A percentile compares a stretch with the other conserved stretches of the same genome.
Evolutionary conservation across 2,113 vertebrate species (phyloP).

Genomic region (Bettongia penicillata): DNA sequence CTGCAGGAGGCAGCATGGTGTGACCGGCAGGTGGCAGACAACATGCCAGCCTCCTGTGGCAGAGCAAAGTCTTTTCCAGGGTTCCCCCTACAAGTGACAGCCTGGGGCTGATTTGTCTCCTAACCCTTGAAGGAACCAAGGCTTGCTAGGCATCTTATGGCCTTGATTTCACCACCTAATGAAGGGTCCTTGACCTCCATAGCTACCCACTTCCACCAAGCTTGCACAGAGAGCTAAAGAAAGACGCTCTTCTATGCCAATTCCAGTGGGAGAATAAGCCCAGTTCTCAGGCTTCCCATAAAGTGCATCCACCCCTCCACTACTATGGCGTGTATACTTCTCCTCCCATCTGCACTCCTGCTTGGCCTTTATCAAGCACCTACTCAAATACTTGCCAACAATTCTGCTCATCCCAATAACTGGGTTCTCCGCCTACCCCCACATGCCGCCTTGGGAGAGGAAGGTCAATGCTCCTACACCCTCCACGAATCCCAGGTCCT

Average conservation of each 20-base stretch:
- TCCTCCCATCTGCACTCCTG: neutral
- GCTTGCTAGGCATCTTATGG: neutral
- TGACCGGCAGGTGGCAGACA: neutral
- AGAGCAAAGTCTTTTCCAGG: neutral
- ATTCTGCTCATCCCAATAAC: neutral
- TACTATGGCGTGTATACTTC: neutral
- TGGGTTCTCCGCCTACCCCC: neutral
- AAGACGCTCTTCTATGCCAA: neutral
- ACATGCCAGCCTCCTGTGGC: neutral
- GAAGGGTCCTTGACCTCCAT: neutral
- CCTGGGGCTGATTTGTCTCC: neutral
- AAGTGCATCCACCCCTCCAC: neutral
- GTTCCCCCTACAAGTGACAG: neutral
- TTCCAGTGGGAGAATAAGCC: neutral
- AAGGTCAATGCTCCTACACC: neutral
- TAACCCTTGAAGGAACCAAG: neutral
- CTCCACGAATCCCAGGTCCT: constrained; percentile 29
- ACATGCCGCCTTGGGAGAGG: neutral
- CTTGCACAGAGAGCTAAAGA: neutral
- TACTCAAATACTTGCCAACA: too few relatives aligned
- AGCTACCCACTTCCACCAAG: neutral
- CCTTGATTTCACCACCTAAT: neutral
- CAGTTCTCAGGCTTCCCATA: neutral
- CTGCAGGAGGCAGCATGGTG: too few relatives aligned
- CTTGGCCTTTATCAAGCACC: neutral